phyloP scores from a whole-genome alignment of 2,888 invertebrate genomes.

The Meteorus colon region DNA sequence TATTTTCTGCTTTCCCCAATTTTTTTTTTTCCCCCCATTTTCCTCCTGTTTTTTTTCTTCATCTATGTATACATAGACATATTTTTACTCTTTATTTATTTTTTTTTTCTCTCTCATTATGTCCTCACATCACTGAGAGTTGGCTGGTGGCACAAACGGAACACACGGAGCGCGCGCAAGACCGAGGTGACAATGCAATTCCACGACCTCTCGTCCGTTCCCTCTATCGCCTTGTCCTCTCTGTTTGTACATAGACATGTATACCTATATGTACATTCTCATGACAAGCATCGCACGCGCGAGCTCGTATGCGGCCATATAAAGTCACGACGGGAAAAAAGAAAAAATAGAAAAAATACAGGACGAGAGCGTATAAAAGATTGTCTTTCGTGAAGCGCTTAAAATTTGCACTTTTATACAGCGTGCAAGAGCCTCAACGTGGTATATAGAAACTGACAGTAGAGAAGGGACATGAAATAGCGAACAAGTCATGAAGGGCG shows the following conservation, averaged over 20 bases:
- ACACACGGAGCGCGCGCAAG: slow-evolving; percentile 46
- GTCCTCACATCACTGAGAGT: slow-evolving; percentile 38
- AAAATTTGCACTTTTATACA: slow-evolving; percentile 66
- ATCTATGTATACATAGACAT: background rate
- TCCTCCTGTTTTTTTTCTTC: slow-evolving; percentile 5
- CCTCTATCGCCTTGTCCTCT: slow-evolving; percentile 32
- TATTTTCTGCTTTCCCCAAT: slow-evolving; percentile 32
- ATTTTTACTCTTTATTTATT: slow-evolving; percentile 26
- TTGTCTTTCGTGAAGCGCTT: slow-evolving; percentile 62
- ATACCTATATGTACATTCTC: background rate
- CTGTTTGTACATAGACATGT: slow-evolving; percentile 3
- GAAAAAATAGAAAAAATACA: slow-evolving; percentile 3
- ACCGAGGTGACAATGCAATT: slow-evolving; percentile 62
- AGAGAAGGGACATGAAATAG: background rate
- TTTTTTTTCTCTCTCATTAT: slow-evolving; percentile 38
- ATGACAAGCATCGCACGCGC: slow-evolving; percentile 9
- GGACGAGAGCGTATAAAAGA: slow-evolving; percentile 58
- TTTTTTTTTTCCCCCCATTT: slow-evolving; percentile 36
- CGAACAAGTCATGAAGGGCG: background rate
- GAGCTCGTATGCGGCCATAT: slow-evolving; percentile 33
- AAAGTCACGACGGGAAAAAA: slow-evolving; percentile 36
- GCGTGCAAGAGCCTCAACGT: slow-evolving; percentile 18
- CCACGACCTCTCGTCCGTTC: slow-evolving; percentile 52
- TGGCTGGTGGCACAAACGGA: slow-evolving; percentile 38
- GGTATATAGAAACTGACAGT: slow-evolving; percentile 28